Evolutionary conservation across 1,140 invertebrate genomes (phyloP).

Genomic region (Macrobrachium rosenbergii): DNA sequence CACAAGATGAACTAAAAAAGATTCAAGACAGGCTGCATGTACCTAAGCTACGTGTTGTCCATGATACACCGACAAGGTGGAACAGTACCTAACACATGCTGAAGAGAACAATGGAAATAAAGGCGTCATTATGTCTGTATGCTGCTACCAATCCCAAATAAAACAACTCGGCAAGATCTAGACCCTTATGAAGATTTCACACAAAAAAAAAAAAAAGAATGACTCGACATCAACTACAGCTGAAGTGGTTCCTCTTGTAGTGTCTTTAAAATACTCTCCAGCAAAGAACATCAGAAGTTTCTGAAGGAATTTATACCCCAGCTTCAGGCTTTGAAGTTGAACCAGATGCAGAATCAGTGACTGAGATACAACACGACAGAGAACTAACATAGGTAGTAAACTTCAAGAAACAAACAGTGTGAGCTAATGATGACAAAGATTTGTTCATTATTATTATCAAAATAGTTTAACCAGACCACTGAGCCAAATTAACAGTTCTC

Average conservation of each 20-base stretch:
- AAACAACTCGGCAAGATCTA: conserved; percentile 3
- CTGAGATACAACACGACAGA: conserved; percentile 3
- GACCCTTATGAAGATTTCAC: conserved; percentile 7
- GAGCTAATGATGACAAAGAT: conserved; percentile 1
- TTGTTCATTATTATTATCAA: no score
- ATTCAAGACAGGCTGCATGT: conserved; percentile 29
- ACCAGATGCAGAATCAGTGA: conserved; percentile 30
- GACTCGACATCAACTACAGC: background rate
- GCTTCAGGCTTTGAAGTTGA: conserved; percentile 20
- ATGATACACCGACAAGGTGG: conserved; percentile 46
- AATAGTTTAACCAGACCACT: no score
- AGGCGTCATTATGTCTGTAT: conserved; percentile 27
- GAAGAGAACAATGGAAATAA: conserved; percentile 31
- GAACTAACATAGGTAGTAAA: conserved; percentile 25
- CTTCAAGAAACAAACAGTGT: conserved; percentile 26
- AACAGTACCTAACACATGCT: conserved; percentile 43
- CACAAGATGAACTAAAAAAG: no score
- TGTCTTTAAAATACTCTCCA: conserved; percentile 28
- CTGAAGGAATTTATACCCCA: conserved; percentile 19
- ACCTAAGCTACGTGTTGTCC: conserved; percentile 26
- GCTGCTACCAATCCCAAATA: conserved; percentile 25
- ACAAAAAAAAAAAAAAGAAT: background rate
- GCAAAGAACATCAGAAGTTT: conserved; percentile 16
- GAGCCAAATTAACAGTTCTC: no score
- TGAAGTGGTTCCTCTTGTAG: conserved; percentile 9